Conservation (phyloP, 1,140 invertebrate species). For the Tetranychus cinnabarinus region DNA sequence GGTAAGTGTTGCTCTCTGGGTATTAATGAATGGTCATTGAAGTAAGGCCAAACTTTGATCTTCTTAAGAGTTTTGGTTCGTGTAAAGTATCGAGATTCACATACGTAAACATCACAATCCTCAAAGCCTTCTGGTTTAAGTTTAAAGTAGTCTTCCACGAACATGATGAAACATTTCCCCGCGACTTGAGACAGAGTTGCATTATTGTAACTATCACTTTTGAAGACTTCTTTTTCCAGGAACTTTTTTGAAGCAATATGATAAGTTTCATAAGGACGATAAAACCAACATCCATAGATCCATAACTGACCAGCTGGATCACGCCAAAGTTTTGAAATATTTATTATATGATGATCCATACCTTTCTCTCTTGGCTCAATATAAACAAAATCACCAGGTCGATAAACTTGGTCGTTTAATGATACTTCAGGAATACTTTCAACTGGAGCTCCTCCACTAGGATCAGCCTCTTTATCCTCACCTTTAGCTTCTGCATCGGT, state of each 20-base stretch:
- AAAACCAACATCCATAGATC: slow-evolving; percentile 67
- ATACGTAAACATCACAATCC: slow-evolving; percentile 88
- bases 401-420: slow-evolving; percentile 44
- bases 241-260: slow-evolving; percentile 86
- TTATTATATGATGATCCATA: slow-evolving; percentile 58
- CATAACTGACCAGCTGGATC: slow-evolving; percentile 49
- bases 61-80: slow-evolving; percentile 71
- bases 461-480: slow-evolving; percentile 10
- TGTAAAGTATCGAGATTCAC: slow-evolving; percentile 78
- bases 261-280: slow-evolving; percentile 74
- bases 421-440: slow-evolving; percentile 25
- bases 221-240: slow-evolving; percentile 66
- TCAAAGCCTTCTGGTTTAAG: slow-evolving; percentile 50
- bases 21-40: slow-evolving; percentile 17
- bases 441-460: slow-evolving; percentile 5
- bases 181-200: slow-evolving; percentile 61
- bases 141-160: slow-evolving; percentile 83
- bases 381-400: slow-evolving; percentile 74
- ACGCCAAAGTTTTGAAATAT: slow-evolving; percentile 65
- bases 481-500: slow-evolving; percentile 35
- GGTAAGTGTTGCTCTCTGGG: slow-evolving; percentile 47
- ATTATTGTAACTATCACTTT: slow-evolving; percentile 62
- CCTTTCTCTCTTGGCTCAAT: slow-evolving; percentile 45
- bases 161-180: slow-evolving; percentile 81
- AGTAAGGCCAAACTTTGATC: slow-evolving; percentile 42